Evolutionary conservation across 2,113 vertebrate genomes (phyloP).

Genomic region (Pontoporia blainvillei): DNA sequence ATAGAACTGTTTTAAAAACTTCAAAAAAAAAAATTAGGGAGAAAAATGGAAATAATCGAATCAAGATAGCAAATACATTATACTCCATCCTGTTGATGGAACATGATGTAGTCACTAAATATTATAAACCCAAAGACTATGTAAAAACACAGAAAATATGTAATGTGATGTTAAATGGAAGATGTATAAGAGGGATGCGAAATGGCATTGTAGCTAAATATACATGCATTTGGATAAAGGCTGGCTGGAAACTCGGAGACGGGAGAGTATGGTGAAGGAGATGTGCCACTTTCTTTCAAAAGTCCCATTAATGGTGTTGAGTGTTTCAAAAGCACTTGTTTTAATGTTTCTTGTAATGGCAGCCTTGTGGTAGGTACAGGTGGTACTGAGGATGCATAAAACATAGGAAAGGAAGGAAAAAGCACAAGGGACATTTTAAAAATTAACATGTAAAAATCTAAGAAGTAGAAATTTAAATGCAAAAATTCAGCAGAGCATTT

Average conservation of each 20-base stretch:
- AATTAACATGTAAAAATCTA: background rate
- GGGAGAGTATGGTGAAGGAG: background rate
- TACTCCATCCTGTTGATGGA: background rate
- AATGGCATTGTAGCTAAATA: background rate
- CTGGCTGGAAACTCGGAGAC: background rate
- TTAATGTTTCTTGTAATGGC: background rate
- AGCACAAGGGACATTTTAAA: background rate
- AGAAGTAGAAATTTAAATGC: constrained; percentile 28
- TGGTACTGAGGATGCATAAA: background rate
- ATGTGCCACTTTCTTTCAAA: background rate
- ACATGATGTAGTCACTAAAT: background rate
- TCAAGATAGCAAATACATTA: background rate
- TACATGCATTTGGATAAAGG: background rate
- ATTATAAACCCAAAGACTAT: background rate
- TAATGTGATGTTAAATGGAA: background rate
- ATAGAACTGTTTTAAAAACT: background rate
- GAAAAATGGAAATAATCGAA: background rate
- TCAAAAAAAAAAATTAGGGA: background rate
- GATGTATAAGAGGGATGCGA: background rate
- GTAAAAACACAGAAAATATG: background rate
- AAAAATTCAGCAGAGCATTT: background rate
- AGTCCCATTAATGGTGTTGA: background rate
- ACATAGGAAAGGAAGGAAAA: background rate
- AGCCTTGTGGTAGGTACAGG: background rate
- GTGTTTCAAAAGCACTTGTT: background rate